A percentile compares a stretch with the other conserved stretches of the same genome.
phyloP scores from a whole-genome alignment of 1,140 invertebrate species.

The Antheraea pernyi region DNA sequence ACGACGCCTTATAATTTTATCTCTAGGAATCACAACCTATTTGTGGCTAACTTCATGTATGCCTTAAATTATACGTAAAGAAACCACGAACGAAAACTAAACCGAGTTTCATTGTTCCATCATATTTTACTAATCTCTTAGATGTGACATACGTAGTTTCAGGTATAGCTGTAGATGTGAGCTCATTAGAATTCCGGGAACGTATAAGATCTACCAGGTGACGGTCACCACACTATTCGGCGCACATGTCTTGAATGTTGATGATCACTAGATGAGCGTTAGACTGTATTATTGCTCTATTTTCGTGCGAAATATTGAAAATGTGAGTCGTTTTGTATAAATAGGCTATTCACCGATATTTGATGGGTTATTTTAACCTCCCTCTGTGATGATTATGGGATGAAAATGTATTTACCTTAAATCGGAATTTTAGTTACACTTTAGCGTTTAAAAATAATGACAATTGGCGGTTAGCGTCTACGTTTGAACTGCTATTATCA shows the following conservation, averaged over 20 bases:
- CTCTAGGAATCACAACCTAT: too few relatives aligned
- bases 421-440: neutral
- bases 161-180: neutral
- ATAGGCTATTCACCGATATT: neutral
- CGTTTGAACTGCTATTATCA: too few relatives aligned
- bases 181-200: neutral
- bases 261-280: neutral
- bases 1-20: too few relatives aligned
- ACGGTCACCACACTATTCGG: neutral
- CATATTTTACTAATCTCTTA: neutral
- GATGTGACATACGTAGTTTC: neutral
- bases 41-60: too few relatives aligned
- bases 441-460: too few relatives aligned
- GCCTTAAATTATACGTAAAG: neutral
- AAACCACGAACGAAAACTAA: neutral
- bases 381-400: neutral
- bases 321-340: neutral
- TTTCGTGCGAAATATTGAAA: neutral
- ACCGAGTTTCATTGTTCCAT: neutral
- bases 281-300: constrained; percentile 1
- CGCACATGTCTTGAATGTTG: neutral
- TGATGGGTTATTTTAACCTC: neutral
- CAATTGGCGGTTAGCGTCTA: too few relatives aligned
- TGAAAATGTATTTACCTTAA: neutral
- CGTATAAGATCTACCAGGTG: neutral